Conservation (phyloP, 1,140 invertebrate species). For the Coenobita brevimanus region DNA sequence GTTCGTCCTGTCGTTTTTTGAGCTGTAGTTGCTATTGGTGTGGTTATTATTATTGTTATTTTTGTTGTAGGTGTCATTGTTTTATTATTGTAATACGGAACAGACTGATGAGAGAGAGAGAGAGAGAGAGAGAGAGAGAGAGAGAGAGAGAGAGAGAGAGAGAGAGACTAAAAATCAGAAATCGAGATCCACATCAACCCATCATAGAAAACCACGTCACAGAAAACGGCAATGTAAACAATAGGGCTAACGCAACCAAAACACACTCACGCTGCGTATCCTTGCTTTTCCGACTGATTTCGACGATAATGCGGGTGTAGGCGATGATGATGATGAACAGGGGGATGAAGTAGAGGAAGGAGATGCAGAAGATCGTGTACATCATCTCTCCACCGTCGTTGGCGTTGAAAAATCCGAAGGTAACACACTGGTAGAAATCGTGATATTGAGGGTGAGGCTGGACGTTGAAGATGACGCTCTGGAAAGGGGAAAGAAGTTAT, state of each 20-base stretch:
- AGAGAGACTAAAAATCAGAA: too few relatives aligned
- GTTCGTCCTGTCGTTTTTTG: too few relatives aligned
- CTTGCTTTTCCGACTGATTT: slow-evolving; percentile 74
- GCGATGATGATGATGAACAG: slow-evolving; percentile 65
- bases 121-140: too few relatives aligned
- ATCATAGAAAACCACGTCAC: too few relatives aligned
- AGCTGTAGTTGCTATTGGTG: too few relatives aligned
- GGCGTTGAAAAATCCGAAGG: slow-evolving; percentile 75
- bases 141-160: too few relatives aligned
- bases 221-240: too few relatives aligned
- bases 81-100: too few relatives aligned
- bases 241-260: not conserved
- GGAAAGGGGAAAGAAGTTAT: not conserved
- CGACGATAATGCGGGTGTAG: slow-evolving; percentile 70
- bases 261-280: slow-evolving; percentile 71
- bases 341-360: slow-evolving; percentile 73
- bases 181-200: too few relatives aligned
- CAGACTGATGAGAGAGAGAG: too few relatives aligned
- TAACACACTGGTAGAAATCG: slow-evolving; percentile 76
- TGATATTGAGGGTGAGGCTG: slow-evolving; percentile 73
- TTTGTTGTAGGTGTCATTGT: too few relatives aligned
- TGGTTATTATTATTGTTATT: too few relatives aligned
- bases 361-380: slow-evolving; percentile 70
- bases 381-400: slow-evolving; percentile 73
- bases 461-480: slow-evolving; percentile 75